phyloP scores from a whole-genome alignment of 2,113 vertebrate species.

The Callipepla californica region DNA sequence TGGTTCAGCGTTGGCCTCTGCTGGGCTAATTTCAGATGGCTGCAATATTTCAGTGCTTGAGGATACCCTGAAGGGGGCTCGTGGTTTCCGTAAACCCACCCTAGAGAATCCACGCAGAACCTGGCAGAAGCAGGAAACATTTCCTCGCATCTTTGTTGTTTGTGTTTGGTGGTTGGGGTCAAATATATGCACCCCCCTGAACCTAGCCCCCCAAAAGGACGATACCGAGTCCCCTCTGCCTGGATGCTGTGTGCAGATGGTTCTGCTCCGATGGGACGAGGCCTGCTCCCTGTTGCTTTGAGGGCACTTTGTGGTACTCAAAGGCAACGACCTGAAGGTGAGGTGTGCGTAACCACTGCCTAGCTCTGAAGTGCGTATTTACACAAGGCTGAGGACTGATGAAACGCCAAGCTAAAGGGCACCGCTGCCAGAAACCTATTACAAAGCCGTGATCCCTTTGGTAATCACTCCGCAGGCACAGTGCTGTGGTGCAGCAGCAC shows the following conservation, averaged over 20 bases:
- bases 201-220: background rate
- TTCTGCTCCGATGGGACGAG: background rate
- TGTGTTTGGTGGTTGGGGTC: background rate
- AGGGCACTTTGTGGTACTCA: background rate
- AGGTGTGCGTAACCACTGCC: background rate
- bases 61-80: background rate
- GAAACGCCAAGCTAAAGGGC: background rate
- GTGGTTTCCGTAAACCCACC: background rate
- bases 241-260: fast-evolving
- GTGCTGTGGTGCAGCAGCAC: background rate
- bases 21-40: background rate
- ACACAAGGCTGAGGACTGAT: background rate
- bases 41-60: background rate
- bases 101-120: fast-evolving
- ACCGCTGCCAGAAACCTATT: background rate
- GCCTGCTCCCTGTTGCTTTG: background rate
- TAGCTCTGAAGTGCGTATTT: conserved; percentile 9
- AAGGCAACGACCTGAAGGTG: background rate
- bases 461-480: background rate
- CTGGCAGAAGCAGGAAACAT: background rate
- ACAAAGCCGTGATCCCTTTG: background rate
- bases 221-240: background rate
- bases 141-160: background rate
- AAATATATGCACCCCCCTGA: background rate
- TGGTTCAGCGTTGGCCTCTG: background rate